Evolutionary conservation across 2,888 invertebrate genomes (phyloP).

Genomic region (Anthophora plumipes): DNA sequence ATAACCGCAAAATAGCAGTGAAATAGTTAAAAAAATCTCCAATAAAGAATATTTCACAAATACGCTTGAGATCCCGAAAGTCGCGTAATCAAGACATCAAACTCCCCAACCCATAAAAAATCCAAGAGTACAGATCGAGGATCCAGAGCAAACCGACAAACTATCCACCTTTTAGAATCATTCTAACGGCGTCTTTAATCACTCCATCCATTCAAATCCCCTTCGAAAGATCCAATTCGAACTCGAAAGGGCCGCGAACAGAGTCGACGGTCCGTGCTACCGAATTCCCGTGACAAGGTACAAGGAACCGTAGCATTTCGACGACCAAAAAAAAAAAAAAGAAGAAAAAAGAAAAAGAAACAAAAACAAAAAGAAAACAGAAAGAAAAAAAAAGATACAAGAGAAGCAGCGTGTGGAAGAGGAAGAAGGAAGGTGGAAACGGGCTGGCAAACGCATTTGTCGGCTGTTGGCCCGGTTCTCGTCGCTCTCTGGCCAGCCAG

Average conservation of each 20-base stretch:
- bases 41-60: too few relatives aligned
- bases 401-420: conserved; percentile 4
- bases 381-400: conserved; percentile 16
- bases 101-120: neutral
- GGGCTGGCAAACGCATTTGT: conserved; percentile 78
- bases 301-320: conserved; percentile 40
- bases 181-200: conserved; percentile 60
- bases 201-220: conserved; percentile 22
- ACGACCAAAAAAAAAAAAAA: conserved; percentile 20
- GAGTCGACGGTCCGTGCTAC: conserved; percentile 57
- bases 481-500: conserved; percentile 67
- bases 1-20: too few relatives aligned
- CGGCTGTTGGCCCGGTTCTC: conserved; percentile 76
- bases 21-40: too few relatives aligned
- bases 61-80: too few relatives aligned
- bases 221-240: neutral
- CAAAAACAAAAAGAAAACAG: too few relatives aligned
- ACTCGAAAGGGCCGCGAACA: conserved; percentile 38
- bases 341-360: conserved; percentile 15
- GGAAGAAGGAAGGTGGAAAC: conserved; percentile 45
- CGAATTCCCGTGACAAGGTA: conserved; percentile 68
- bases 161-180: conserved; percentile 29
- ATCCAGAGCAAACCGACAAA: conserved; percentile 19
- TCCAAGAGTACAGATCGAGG: neutral
- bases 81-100: too few relatives aligned